Percentiles rank a stretch among this genome's conserved stretches.
These are phyloP conservation scores for Megalurothrips usitatus DNA, from an alignment of 2,888 invertebrate genomes.

Conservation along the genomic window DNA sequence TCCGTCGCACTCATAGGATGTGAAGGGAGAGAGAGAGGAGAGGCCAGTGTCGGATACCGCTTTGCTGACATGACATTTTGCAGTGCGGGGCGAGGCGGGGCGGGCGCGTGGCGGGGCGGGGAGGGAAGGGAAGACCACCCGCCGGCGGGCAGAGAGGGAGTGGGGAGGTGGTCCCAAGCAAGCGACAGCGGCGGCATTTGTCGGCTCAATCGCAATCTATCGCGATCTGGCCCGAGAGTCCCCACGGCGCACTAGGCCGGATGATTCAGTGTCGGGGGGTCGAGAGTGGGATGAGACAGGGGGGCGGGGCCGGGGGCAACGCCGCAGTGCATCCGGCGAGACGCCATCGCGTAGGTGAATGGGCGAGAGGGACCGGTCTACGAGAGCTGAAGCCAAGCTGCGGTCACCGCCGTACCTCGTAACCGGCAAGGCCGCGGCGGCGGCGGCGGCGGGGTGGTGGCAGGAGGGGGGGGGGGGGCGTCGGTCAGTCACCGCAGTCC, in stretches of 20 bases:
- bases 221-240: too few species aligned
- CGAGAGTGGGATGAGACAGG: not conserved
- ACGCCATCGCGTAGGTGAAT: not conserved
- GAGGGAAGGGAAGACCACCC: not conserved
- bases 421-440: not conserved
- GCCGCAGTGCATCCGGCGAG: not conserved
- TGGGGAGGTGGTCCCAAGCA: too few species aligned
- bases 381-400: not conserved
- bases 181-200: too few species aligned
- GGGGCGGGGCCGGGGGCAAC: not conserved
- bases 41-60: too few species aligned
- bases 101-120: not conserved
- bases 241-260: too few species aligned
- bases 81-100: not conserved
- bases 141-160: too few species aligned
- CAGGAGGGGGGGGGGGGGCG: not conserved
- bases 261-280: not conserved
- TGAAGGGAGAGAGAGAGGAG: too few species aligned
- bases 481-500: constrained; percentile 2
- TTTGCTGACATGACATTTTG: not conserved
- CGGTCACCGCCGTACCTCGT: not conserved
- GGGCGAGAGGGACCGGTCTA: not conserved
- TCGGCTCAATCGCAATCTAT: too few species aligned
- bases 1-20: too few species aligned
- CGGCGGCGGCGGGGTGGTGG: not conserved